These are phyloP conservation scores for Mesorhabditis spiculigera DNA, from an alignment of 2,888 invertebrate genomes.

Conservation along the genomic window DNA sequence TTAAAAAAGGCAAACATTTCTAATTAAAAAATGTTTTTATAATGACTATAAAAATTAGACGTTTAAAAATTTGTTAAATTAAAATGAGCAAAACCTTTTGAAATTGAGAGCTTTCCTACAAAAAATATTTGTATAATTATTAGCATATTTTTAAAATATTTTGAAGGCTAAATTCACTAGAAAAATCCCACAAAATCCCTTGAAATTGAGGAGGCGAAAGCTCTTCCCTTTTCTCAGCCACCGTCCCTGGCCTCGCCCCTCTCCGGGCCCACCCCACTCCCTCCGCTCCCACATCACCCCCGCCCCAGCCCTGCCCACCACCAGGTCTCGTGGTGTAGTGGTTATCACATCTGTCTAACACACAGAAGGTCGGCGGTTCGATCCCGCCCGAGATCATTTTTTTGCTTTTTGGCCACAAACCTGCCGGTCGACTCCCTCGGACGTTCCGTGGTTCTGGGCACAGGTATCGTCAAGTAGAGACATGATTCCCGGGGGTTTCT, in stretches of 20 bases:
- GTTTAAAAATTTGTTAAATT: too few species aligned
- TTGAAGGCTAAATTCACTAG: too few species aligned
- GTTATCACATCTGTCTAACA: slow-evolving; percentile 36
- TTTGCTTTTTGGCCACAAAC: not conserved
- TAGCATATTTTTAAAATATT: too few species aligned
- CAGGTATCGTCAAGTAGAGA: slow-evolving; percentile 71
- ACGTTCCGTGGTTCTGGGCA: slow-evolving; percentile 71
- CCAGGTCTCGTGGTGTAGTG: slow-evolving; percentile 29
- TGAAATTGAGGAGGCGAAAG: too few species aligned
- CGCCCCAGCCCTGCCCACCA: not conserved
- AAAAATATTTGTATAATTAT: too few species aligned
- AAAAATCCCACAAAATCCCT: too few species aligned
- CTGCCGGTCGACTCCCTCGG: slow-evolving; percentile 67
- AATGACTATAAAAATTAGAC: too few species aligned
- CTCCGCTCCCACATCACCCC: not conserved
- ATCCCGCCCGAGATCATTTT: slow-evolving; percentile 26
- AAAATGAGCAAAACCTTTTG: too few species aligned
- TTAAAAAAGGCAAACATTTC: too few species aligned
- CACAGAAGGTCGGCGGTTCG: slow-evolving; percentile 37
- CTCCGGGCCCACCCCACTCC: not conserved
- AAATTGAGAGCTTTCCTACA: too few species aligned
- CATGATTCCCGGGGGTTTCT: slow-evolving; percentile 67
- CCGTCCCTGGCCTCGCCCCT: not conserved
- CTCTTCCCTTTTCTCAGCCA: too few species aligned
- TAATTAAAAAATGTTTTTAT: too few species aligned